Percentiles rank a stretch among this genome's conserved stretches.
These are phyloP conservation scores for Drosophila melanica DNA, from an alignment of 1,140 invertebrate genomes.

Conservation along the genomic window DNA sequence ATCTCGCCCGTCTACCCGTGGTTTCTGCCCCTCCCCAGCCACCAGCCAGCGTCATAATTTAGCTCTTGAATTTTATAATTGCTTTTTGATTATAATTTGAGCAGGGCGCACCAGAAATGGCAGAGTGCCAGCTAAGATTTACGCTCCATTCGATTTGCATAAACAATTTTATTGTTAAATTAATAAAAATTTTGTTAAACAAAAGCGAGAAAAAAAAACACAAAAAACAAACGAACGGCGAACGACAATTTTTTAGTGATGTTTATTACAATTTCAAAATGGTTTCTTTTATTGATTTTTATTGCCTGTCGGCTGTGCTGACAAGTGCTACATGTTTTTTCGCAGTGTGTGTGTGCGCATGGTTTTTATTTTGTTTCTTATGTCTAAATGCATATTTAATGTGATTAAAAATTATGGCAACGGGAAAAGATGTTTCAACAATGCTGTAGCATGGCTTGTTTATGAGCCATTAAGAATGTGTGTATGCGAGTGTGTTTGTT, in stretches of 20 bases:
- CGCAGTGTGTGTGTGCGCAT: slow-evolving; percentile 49
- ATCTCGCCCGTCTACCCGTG: not conserved
- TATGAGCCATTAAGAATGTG: not conserved
- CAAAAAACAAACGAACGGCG: not conserved
- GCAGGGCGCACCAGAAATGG: slow-evolving; percentile 38
- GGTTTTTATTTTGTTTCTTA: slow-evolving; percentile 36
- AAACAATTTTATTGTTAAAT: slow-evolving; percentile 81
- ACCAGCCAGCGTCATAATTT: slow-evolving; percentile 48
- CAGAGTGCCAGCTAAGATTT: slow-evolving; percentile 50
- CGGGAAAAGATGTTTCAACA: slow-evolving; percentile 37
- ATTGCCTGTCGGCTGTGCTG: slow-evolving; percentile 74
- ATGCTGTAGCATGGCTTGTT: slow-evolving; percentile 20
- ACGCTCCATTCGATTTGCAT: slow-evolving; percentile 62
- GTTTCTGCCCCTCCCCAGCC: not conserved
- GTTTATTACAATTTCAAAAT: slow-evolving; percentile 75
- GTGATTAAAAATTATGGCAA: slow-evolving; percentile 73
- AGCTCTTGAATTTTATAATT: slow-evolving; percentile 62
- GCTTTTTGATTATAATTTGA: slow-evolving; percentile 73
- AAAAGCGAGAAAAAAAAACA: slow-evolving; percentile 23
- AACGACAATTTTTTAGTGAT: slow-evolving; percentile 63
- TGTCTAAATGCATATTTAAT: slow-evolving; percentile 62
- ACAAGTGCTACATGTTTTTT: slow-evolving; percentile 79
- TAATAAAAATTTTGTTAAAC: slow-evolving; percentile 71
- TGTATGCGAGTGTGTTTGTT: not conserved
- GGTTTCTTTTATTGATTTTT: slow-evolving; percentile 57